Conservation (phyloP, 2,113 vertebrate genomes). For the Misgurnus mizolepis region DNA sequence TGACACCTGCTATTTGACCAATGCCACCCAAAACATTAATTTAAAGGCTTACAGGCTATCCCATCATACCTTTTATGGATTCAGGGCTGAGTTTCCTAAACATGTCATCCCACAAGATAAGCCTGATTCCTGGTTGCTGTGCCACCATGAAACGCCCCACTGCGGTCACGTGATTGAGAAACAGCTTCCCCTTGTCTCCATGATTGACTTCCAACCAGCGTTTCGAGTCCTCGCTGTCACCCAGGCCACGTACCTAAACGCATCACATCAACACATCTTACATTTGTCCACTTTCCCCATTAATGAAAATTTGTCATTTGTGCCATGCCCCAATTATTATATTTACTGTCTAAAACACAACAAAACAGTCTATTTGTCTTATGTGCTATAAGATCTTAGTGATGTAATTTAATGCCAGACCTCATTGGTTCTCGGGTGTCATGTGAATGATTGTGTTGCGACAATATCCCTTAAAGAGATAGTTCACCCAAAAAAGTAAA, state of each 20-base stretch:
- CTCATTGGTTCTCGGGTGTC: too few species aligned
- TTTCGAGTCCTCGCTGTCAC: constrained; percentile 74
- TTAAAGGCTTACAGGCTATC: neutral
- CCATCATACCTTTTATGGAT: constrained; percentile 64
- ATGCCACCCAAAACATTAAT: neutral
- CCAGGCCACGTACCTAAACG: constrained; percentile 75
- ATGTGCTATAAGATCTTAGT: too few species aligned
- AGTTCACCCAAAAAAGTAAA: too few species aligned
- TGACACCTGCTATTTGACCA: too few species aligned
- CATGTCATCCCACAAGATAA: constrained; percentile 79
- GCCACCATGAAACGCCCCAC: constrained; percentile 65
- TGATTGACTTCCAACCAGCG: constrained; percentile 69
- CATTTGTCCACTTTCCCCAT: neutral
- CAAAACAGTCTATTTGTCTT: too few species aligned
- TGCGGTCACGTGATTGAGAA: constrained; percentile 72
- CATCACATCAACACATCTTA: neutral
- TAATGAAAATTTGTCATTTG: too few species aligned
- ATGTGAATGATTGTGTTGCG: too few species aligned
- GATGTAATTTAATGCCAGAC: too few species aligned
- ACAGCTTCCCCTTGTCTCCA: constrained; percentile 69
- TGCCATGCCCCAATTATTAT: too few species aligned
- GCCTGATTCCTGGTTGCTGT: constrained; percentile 57
- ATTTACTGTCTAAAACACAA: too few species aligned
- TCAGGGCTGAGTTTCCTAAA: constrained; percentile 63
- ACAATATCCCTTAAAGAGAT: too few species aligned